phyloP scores from a whole-genome alignment of 2,888 invertebrate genomes.

The Dolomedes plantarius region DNA sequence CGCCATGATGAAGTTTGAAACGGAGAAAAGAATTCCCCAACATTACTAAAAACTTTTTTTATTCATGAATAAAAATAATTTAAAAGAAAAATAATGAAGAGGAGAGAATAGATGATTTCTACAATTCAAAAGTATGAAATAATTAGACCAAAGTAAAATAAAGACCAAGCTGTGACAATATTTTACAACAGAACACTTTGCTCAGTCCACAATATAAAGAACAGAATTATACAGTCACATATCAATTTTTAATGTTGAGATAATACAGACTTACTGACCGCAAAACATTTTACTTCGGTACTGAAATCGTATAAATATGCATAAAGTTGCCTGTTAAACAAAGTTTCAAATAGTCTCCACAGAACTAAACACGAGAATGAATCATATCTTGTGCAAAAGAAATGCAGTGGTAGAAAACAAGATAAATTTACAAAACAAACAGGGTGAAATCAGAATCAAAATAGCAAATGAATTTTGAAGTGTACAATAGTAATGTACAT shows the following conservation, averaged over 20 bases:
- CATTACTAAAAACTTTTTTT: slow-evolving; percentile 62
- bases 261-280: slow-evolving; percentile 13
- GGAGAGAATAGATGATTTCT: slow-evolving; percentile 19
- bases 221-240: too few species aligned
- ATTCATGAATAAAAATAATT: slow-evolving; percentile 63
- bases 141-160: neutral
- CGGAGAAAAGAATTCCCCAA: neutral
- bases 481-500: too few species aligned
- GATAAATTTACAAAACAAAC: too few species aligned
- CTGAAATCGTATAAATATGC: slow-evolving; percentile 7
- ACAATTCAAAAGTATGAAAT: slow-evolving; percentile 15
- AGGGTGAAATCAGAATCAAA: too few species aligned
- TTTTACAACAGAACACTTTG: neutral
- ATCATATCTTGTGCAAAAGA: too few species aligned
- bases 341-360: too few species aligned
- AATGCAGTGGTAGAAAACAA: too few species aligned
- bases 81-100: slow-evolving; percentile 28
- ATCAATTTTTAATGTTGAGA: slow-evolving; percentile 11
- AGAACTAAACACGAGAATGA: too few species aligned
- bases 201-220: neutral
- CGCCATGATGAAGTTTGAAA: too few species aligned
- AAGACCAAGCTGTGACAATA: neutral
- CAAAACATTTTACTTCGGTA: slow-evolving; percentile 20
- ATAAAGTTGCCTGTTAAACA: too few species aligned
- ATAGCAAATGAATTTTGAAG: too few species aligned